phyloP scores from a whole-genome alignment of 2,888 invertebrate genomes.

The Trachelus tabidus region DNA sequence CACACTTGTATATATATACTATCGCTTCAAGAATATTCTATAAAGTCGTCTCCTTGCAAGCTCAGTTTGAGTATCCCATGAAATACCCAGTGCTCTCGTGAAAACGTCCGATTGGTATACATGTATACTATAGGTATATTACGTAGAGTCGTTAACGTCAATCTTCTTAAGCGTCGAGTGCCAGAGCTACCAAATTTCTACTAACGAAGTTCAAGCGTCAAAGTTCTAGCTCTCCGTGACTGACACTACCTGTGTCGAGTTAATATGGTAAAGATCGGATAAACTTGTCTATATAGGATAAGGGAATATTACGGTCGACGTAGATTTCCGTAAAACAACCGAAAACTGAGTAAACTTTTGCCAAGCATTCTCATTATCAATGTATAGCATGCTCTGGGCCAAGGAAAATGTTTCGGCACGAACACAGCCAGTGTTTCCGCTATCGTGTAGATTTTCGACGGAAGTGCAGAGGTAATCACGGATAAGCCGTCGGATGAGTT shows the following conservation, averaged over 20 bases:
- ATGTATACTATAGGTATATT: neutral
- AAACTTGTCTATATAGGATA: neutral
- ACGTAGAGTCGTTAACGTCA: neutral
- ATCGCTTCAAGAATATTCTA: neutral
- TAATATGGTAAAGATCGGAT: neutral
- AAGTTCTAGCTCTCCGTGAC: neutral
- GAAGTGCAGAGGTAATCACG: slow-evolving; percentile 31
- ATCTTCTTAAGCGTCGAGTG: neutral
- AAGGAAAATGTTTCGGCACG: neutral
- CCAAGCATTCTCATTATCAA: neutral
- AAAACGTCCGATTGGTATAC: neutral
- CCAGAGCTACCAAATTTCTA: neutral
- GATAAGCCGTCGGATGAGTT: slow-evolving; percentile 33
- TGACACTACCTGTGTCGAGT: neutral
- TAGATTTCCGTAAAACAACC: neutral
- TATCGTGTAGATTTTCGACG: neutral
- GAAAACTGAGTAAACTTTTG: neutral
- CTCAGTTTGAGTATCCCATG: neutral
- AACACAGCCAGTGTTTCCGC: neutral
- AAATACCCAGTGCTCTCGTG: neutral
- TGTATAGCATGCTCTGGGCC: neutral
- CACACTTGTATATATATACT: neutral
- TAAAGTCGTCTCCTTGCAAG: neutral
- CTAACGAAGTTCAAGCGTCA: neutral
- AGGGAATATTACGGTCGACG: neutral